phyloP scores from a whole-genome alignment of 2,113 vertebrate genomes.

The Nothoprocta perdicaria region DNA sequence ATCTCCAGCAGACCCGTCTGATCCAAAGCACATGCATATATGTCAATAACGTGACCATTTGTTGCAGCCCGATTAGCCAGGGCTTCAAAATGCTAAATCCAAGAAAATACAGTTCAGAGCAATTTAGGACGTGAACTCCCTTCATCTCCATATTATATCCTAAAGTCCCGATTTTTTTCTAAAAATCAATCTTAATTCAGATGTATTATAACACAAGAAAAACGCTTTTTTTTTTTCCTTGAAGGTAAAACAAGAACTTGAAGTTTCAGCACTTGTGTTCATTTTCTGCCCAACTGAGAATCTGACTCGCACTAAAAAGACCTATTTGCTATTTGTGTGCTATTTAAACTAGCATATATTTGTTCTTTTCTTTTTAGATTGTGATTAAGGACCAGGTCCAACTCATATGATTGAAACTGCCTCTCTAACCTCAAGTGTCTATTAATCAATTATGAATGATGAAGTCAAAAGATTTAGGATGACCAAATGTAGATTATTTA shows the following conservation, averaged over 20 bases:
- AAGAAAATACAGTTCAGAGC: conserved; percentile 53
- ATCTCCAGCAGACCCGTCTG: conserved; percentile 97
- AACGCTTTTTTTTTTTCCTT: neutral
- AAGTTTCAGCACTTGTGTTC: neutral
- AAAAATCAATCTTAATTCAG: neutral
- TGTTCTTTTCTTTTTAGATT: neutral
- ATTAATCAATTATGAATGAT: neutral
- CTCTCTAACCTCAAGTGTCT: neutral
- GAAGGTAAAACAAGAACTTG: neutral
- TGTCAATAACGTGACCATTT: conserved; percentile 95
- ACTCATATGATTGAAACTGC: neutral
- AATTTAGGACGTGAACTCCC: neutral
- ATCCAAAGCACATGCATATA: conserved; percentile 95
- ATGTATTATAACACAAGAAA: neutral
- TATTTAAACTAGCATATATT: neutral
- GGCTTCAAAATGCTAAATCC: conserved; percentile 90
- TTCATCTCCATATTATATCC: neutral
- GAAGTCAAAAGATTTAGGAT: neutral
- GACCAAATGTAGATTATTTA: neutral
- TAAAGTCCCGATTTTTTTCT: neutral
- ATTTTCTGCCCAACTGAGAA: neutral
- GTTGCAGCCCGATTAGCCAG: conserved; percentile 90
- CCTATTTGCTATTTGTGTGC: neutral
- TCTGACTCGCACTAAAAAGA: neutral
- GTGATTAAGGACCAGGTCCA: neutral